phyloP scores from a whole-genome alignment of 2,797 vertebrate genomes.

The Carcharodon carcharias region DNA sequence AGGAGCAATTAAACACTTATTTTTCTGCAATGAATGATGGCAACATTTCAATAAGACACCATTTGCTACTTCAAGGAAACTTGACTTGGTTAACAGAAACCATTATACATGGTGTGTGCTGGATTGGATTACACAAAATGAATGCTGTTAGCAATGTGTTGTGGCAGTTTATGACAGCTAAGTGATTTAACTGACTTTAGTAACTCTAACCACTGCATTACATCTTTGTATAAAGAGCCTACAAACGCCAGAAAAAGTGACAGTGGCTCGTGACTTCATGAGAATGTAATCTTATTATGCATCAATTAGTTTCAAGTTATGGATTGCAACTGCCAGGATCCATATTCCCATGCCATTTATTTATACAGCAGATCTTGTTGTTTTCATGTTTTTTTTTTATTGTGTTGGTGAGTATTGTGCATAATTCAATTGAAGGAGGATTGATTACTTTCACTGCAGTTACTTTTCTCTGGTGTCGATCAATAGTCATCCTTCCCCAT shows the following conservation, averaged over 20 bases:
- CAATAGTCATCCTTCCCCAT: neutral
- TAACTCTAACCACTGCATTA: conserved; percentile 5
- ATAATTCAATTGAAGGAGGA: conserved; percentile 16
- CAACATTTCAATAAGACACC: neutral
- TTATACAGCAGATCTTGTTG: neutral
- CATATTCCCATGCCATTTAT: conserved; percentile 5
- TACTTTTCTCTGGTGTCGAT: conserved; percentile 23
- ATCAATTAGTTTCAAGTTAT: conserved; percentile 19
- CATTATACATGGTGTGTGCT: neutral
- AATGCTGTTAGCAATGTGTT: conserved; percentile 11
- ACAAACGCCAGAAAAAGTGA: neutral
- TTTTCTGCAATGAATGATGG: neutral
- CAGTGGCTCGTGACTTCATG: neutral
- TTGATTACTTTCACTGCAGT: neutral
- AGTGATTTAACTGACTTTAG: conserved; percentile 26
- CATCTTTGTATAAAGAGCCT: neutral
- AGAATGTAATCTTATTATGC: conserved; percentile 12
- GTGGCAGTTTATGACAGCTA: conserved; percentile 31
- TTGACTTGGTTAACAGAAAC: neutral
- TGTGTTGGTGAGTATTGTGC: neutral
- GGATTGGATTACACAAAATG: neutral
- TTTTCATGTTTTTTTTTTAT: neutral
- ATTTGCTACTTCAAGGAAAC: conserved; percentile 1
- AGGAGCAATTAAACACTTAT: neutral
- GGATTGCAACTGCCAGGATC: neutral